Base-by-base conservation (phyloP, 1,140 invertebrate species). In the Aphaenogaster ashmeadi region DNA sequence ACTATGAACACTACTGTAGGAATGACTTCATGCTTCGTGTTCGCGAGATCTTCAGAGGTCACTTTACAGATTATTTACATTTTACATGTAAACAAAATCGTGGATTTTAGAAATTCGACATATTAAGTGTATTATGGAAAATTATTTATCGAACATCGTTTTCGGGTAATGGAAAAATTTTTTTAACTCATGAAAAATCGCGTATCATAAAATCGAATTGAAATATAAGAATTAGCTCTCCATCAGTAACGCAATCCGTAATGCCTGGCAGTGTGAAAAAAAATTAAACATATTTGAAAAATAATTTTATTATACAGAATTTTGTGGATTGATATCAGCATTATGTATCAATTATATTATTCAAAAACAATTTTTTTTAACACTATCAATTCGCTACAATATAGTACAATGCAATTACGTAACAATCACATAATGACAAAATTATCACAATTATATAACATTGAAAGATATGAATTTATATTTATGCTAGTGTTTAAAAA, bases 21-120 rank as follows among this genome's bases (percentile, higher is more conserved):
- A 18, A 77, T 7, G 4, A 18, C 5, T 60, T 47, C 9, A 21
- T 3, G 27, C 27, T 27, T n/a, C 9, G n/a, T 44, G 18, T 18
- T 38, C 5, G 1, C 15, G 15, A 44, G 56, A n/a, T 36, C 9
- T 9, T 74, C 9, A 72, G 6, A 56, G 64, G 79, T 67, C 79
- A 18, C 62, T 33, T 60, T 87, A 69, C 6, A n/a, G 72, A 44
- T 47, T 89, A 13, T 54, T 75, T 47, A 87, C 11, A 41, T 67
- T 79, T 54, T n/a, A 15, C 11, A 47, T 13, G 47, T 11, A 8
- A 21, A 84, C n/a, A 4, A n/a, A 4, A n/a, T 47, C 69, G 50
- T 41, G 6, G 33, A 60, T 72, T 2, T 21, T 21, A 47, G 38
- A 62, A 69, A 41, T 13, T 69, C 0, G 36, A 64, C 18, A 64